A percentile compares a stretch with the other conserved stretches of the same genome.
Evolutionary conservation across 2,888 invertebrate species (phyloP).

Genomic region (Drosophila leonis): DNA sequence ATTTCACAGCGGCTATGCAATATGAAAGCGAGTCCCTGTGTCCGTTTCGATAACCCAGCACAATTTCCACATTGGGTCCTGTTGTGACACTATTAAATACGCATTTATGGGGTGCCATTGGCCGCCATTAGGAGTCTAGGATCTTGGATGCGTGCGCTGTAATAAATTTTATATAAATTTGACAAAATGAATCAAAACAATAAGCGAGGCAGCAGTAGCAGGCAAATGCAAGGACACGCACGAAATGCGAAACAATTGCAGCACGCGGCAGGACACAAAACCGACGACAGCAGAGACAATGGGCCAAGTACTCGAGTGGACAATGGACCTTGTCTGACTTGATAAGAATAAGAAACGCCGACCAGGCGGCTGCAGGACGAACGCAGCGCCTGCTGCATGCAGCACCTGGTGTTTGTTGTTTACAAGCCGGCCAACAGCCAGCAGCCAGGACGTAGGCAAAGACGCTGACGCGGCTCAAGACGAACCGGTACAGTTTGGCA

Average conservation of each 20-base stretch:
- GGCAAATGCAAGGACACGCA: slow-evolving; percentile 73
- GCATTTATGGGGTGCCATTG: slow-evolving; percentile 53
- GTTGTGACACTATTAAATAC: slow-evolving; percentile 76
- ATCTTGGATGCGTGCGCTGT: slow-evolving; percentile 56
- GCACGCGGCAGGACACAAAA: slow-evolving; percentile 62
- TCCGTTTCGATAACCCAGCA: neutral
- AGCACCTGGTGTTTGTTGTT: slow-evolving; percentile 72
- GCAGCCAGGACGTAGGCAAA: slow-evolving; percentile 33
- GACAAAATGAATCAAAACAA: slow-evolving; percentile 81
- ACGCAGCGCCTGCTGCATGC: slow-evolving; percentile 55
- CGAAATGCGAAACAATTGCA: slow-evolving; percentile 66
- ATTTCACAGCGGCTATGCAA: slow-evolving; percentile 11
- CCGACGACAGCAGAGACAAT: slow-evolving; percentile 67
- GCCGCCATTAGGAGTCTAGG: slow-evolving; percentile 16
- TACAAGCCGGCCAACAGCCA: slow-evolving; percentile 38
- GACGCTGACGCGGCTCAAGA: slow-evolving; percentile 29
- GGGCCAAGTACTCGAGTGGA: slow-evolving; percentile 65
- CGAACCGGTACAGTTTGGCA: slow-evolving; percentile 62
- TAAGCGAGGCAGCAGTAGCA: slow-evolving; percentile 32
- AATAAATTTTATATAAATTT: slow-evolving; percentile 83
- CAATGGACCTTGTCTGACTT: slow-evolving; percentile 53
- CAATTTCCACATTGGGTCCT: slow-evolving; percentile 25
- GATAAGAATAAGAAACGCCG: slow-evolving; percentile 58
- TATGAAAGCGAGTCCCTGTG: slow-evolving; percentile 14
- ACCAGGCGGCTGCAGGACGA: slow-evolving; percentile 59